phyloP scores from a whole-genome alignment of 2,113 vertebrate species.

The Hyperopisus bebe region DNA sequence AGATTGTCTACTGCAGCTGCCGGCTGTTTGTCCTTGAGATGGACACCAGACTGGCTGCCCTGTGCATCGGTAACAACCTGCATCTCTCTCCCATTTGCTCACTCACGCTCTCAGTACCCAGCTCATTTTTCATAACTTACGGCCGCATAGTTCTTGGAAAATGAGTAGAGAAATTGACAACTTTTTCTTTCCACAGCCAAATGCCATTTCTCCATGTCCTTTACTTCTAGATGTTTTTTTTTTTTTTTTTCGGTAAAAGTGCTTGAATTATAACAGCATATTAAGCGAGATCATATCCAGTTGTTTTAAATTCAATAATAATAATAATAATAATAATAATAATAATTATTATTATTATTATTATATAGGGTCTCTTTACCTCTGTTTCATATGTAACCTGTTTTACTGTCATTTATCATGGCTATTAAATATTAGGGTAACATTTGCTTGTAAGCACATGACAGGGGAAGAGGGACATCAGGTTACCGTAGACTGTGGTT shows the following conservation, averaged over 20 bases:
- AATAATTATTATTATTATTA: not conserved
- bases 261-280: not conserved
- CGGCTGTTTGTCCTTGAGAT: slow-evolving; percentile 53
- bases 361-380: not conserved
- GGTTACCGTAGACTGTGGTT: not conserved
- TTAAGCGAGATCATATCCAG: not conserved
- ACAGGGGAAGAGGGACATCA: not conserved
- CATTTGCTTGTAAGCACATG: not conserved
- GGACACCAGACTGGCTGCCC: slow-evolving; percentile 41
- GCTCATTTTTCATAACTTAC: not conserved
- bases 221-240: not conserved
- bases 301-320: not conserved
- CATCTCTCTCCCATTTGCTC: not conserved
- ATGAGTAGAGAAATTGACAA: not conserved
- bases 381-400: not conserved
- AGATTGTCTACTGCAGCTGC: slow-evolving; percentile 43
- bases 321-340: not conserved
- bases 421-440: not conserved
- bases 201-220: not conserved
- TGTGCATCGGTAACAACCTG: slow-evolving; percentile 27
- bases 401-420: not conserved
- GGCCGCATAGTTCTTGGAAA: not conserved
- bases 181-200: not conserved
- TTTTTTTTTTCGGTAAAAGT: not conserved
- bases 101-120: not conserved